phyloP scores from a whole-genome alignment of 2,113 vertebrate species.

The Riparia riparia region DNA sequence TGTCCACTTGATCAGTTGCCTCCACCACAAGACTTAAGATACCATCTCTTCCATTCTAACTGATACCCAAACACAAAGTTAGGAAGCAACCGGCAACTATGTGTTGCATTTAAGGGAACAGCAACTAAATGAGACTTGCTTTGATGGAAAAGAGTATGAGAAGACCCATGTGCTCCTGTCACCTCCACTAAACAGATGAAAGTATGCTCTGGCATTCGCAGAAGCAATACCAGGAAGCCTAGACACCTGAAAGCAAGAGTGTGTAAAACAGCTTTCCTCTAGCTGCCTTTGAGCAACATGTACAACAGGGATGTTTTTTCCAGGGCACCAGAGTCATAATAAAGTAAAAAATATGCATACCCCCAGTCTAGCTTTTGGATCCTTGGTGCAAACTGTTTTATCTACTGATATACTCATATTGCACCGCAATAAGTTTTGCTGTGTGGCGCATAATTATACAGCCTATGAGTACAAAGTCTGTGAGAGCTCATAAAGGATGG shows the following conservation, averaged over 20 bases:
- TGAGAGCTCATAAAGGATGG: neutral
- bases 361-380: neutral
- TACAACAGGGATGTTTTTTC: neutral
- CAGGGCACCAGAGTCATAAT: neutral
- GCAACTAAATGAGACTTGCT: neutral
- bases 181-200: neutral
- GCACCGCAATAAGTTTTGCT: neutral
- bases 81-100: neutral
- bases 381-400: neutral
- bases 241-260: neutral
- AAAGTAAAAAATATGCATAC: neutral
- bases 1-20: neutral
- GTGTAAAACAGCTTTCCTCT: neutral
- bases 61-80: neutral
- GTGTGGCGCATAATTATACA: neutral
- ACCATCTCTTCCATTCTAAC: neutral
- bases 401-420: neutral
- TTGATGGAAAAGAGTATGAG: neutral
- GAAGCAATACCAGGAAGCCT: neutral
- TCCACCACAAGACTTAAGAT: neutral
- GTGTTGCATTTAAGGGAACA: neutral
- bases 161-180: neutral
- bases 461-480: neutral
- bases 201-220: neutral
- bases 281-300: neutral